Base-by-base conservation (phyloP, 2,113 vertebrate species). In the Laticauda laticaudata region DNA sequence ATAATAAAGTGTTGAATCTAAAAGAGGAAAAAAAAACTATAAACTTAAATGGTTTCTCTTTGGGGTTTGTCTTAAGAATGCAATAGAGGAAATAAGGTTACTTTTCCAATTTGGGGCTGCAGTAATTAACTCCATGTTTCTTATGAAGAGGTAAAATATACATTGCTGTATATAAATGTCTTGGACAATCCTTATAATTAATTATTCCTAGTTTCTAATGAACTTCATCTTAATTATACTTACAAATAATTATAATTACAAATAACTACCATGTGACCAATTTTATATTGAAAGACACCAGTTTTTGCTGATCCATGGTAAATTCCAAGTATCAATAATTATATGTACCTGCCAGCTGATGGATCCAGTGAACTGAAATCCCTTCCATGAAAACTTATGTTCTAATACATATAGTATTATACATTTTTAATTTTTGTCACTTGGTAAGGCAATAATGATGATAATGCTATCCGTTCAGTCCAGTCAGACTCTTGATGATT, bases 1-100 rank as follows among this genome's bases (percentile, higher is more conserved):
- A 26, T 56, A 3, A 61, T 54, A 3, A 57, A 8, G 20, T 87
- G 89, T 90, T 57, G 1, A 29, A 29, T 0, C 0, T 39, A 87
- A 92, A 69, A 91, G n/a, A 20, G 86, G 8, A 39, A 92, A 90
- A 93, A 93, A 90, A 18, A 89, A 11, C 24, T 39, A 34, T 91
- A 43, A 20, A 56, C 12, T 90, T 21, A 26, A 29, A 15, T 43
- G 45, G 59, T 48, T 94, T 45, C 88, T 90, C 85, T 55, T 69
- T 20, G 81, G 92, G 87, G 34, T 59, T 85, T 91, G 11, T 43
- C 20, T 92, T 69, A 69, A 23, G 69, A 86, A 54, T 24, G 20
- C 26, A 48, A n/a, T 53, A 15, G 75, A 81, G 6, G 34, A 81
- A 81, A 39, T 81, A 39, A 39, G 69, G 34, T 81, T 21, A 81